Evolutionary conservation across 1,140 invertebrate genomes (phyloP).

Genomic region (Catajapyx aquilonaris): DNA sequence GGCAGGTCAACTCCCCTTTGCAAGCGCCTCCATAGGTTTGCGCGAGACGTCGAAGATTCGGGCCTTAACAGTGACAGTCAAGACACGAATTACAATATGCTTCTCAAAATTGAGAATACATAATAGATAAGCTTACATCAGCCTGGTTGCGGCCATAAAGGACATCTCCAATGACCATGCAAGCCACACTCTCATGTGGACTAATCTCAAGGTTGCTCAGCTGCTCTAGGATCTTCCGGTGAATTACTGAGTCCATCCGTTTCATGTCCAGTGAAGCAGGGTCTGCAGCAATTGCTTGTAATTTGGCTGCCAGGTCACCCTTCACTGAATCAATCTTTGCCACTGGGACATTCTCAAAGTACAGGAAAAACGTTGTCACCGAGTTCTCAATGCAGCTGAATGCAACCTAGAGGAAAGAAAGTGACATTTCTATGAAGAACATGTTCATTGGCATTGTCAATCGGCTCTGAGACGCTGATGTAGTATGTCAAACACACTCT

Average conservation of each 20-base stretch:
- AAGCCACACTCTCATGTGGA: slow-evolving; percentile 51
- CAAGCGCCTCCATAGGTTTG: too few species aligned
- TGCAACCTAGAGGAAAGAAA: slow-evolving; percentile 29
- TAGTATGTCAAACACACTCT: too few species aligned
- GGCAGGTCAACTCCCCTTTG: too few species aligned
- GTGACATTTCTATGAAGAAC: too few species aligned
- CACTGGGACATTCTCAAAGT: slow-evolving; percentile 54
- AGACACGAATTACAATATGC: slow-evolving; percentile 6
- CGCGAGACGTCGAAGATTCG: too few species aligned
- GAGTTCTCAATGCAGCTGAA: slow-evolving; percentile 49
- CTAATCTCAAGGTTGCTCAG: slow-evolving; percentile 48
- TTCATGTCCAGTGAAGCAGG: slow-evolving; percentile 47
- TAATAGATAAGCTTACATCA: slow-evolving; percentile 35
- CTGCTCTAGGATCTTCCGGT: slow-evolving; percentile 44
- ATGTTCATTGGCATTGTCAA: too few species aligned
- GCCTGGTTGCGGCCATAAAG: slow-evolving; percentile 51
- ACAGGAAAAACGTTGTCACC: slow-evolving; percentile 39
- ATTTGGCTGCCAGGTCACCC: slow-evolving; percentile 30
- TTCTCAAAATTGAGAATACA: slow-evolving; percentile 5
- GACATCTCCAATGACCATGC: slow-evolving; percentile 55
- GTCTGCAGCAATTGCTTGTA: slow-evolving; percentile 28
- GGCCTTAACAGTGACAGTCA: too few species aligned
- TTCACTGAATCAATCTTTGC: slow-evolving; percentile 38
- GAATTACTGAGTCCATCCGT: slow-evolving; percentile 45
- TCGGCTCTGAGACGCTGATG: too few species aligned